Conservation (phyloP, 2,113 vertebrate genomes). For the Diglossa brunneiventris region DNA sequence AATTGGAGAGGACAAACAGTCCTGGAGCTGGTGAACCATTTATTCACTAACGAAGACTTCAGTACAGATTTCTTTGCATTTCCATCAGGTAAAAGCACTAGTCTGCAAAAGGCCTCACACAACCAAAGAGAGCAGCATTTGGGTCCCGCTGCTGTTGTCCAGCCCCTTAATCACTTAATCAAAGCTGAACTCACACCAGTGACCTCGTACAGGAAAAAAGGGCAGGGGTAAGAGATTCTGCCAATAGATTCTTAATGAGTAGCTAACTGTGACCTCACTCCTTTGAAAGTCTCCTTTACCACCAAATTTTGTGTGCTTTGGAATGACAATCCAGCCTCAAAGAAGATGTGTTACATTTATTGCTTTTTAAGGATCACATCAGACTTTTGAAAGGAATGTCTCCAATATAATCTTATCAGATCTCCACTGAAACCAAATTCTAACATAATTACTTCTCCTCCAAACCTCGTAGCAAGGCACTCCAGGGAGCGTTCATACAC, state of each 20-base stretch:
- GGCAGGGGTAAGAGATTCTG: background rate
- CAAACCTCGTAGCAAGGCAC: conserved; percentile 28
- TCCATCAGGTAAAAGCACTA: background rate
- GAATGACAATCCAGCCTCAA: background rate
- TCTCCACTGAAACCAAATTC: conserved; percentile 42
- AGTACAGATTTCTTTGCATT: background rate
- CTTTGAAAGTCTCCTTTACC: background rate
- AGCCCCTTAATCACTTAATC: background rate
- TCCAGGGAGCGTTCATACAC: conserved; percentile 22
- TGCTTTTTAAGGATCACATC: conserved; percentile 22
- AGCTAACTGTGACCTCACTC: background rate
- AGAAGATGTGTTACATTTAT: background rate
- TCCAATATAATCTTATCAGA: conserved; percentile 48
- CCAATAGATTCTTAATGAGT: background rate
- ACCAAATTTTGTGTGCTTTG: background rate
- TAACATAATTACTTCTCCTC: conserved; percentile 51
- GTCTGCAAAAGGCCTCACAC: background rate
- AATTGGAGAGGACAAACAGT: background rate
- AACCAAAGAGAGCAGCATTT: background rate
- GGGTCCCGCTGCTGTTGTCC: background rate
- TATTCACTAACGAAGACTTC: background rate
- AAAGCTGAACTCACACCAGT: background rate
- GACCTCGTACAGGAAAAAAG: background rate
- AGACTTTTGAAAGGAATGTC: conserved; percentile 28
- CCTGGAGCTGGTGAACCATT: background rate